Conservation (phyloP, 2,888 invertebrate species). For the Busseola fusca region DNA sequence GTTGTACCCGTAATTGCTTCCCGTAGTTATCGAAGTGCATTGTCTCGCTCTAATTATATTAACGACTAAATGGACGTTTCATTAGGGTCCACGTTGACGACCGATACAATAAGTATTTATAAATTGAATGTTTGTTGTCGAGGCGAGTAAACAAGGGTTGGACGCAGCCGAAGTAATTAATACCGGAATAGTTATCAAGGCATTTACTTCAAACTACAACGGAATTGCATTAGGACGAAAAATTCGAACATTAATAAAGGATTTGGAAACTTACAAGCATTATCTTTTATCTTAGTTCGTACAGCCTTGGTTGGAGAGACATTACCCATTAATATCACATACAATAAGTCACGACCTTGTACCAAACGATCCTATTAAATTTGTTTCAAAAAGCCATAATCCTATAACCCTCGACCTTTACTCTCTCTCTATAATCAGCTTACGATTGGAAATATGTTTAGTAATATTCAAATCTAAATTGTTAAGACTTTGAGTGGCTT, state of each 20-base stretch:
- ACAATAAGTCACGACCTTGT: slow-evolving; percentile 50
- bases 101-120: slow-evolving; percentile 58
- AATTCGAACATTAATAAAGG: slow-evolving; percentile 8
- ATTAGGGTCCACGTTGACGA: slow-evolving; percentile 57
- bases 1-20: slow-evolving; percentile 73
- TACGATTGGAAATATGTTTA: slow-evolving; percentile 56
- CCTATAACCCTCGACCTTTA: slow-evolving; percentile 65
- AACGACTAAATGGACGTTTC: slow-evolving; percentile 69
- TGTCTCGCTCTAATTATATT: slow-evolving; percentile 83
- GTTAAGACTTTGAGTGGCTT: slow-evolving; percentile 37
- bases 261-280: slow-evolving; percentile 35
- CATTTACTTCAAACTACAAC: slow-evolving; percentile 40
- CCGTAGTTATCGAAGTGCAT: slow-evolving; percentile 73
- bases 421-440: slow-evolving; percentile 60
- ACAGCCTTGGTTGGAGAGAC: slow-evolving; percentile 32
- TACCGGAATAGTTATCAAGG: slow-evolving; percentile 49
- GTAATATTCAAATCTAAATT: slow-evolving; percentile 48
- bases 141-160: slow-evolving; percentile 42
- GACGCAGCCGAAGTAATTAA: slow-evolving; percentile 32
- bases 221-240: slow-evolving; percentile 37
- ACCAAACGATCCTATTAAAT: slow-evolving; percentile 66
- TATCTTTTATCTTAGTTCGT: slow-evolving; percentile 25
- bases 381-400: slow-evolving; percentile 61
- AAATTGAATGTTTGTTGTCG: slow-evolving; percentile 53
- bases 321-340: slow-evolving; percentile 45